Evolutionary conservation across 2,113 vertebrate species (phyloP), one percentile per base, ranked within the genome.

Genomic region (Entelurus aequoreus): DNA sequence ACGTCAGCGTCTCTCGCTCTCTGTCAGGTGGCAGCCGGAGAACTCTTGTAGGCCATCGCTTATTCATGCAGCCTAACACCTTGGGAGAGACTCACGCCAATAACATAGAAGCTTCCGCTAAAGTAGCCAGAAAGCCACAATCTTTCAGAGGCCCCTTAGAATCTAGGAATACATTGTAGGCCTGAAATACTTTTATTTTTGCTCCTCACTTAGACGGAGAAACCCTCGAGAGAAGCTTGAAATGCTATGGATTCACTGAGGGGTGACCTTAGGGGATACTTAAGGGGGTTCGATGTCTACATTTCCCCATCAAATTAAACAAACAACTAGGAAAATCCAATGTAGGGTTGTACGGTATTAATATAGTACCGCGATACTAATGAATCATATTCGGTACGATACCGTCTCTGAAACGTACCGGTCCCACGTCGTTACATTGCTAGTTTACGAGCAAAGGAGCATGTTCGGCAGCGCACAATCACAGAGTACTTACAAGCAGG

Each of bases 171-270:
- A 73, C 78, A 78, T 86, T 77, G 78, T 68, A 48, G 51, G 47
- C 65, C 60, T 60, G 61, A 77, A 81, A 68, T 66, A 64, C 56
- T 1, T 16, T 28, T 28, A 3, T 28, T 38, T 68, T 5, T 9
- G 63, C 60, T 60, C 54, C 67, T 75, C 42, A 77, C 69, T 73
- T 81, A 71, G 66, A 71, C 71, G 69, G 40, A 2, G 36, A 68
- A 81, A 72, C 71, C 71, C 63, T 11, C 69, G 73, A 75, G 75
- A 83, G 80, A 82, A 71, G 58, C 78, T 83, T 83, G 74, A 79
- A 75, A 80, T 80, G 80, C 72, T 60, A 74, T 84, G 81, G 84
- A 87, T 86, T 71, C 38, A 81, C 81, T 87, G 70, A 84, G 76
- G 75, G 42, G 58, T 44, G 79, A 69, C 51, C 68, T 63, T 52